A percentile compares a stretch with the other conserved stretches of the same genome.
phyloP scores from a whole-genome alignment of 1,140 invertebrate genomes.

The Drosophila ficusphila region DNA sequence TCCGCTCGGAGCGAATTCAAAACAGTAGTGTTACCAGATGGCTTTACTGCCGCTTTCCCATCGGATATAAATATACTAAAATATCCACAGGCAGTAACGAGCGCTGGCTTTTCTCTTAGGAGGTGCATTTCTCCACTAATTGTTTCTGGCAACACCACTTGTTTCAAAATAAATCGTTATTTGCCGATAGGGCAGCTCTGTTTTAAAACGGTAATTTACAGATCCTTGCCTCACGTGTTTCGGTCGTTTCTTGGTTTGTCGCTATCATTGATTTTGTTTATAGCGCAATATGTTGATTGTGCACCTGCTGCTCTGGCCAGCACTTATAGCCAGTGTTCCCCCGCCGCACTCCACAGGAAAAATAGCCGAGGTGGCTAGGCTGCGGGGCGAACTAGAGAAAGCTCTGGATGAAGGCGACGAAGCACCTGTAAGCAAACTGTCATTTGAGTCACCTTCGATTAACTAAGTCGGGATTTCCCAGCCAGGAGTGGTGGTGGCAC shows the following conservation, averaged over 20 bases:
- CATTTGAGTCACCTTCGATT: too few relatives aligned
- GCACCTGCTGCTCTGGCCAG: slow-evolving; percentile 11
- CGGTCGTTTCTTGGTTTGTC: background rate
- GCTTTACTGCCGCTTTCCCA: too few relatives aligned
- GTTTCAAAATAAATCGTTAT: too few relatives aligned
- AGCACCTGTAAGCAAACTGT: slow-evolving; percentile 8
- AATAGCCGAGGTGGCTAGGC: slow-evolving; percentile 58
- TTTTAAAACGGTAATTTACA: slow-evolving; percentile 20
- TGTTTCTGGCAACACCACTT: too few relatives aligned
- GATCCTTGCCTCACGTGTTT: slow-evolving; percentile 10
- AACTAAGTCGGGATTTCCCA: background rate
- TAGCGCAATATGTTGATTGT: background rate
- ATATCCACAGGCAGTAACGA: too few relatives aligned
- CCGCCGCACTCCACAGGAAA: background rate
- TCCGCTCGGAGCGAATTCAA: slow-evolving; percentile 1
- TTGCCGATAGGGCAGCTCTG: background rate
- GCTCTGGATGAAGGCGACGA: slow-evolving; percentile 50
- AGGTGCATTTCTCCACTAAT: too few relatives aligned
- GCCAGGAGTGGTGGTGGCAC: slow-evolving; percentile 66
- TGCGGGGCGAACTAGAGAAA: slow-evolving; percentile 53
- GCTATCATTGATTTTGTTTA: slow-evolving; percentile 1
- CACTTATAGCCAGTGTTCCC: background rate
- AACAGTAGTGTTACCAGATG: background rate
- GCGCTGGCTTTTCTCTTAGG: too few relatives aligned
- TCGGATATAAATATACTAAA: too few relatives aligned